phyloP scores from a whole-genome alignment of 2,113 vertebrate genomes.

The Eubucco bourcierii region DNA sequence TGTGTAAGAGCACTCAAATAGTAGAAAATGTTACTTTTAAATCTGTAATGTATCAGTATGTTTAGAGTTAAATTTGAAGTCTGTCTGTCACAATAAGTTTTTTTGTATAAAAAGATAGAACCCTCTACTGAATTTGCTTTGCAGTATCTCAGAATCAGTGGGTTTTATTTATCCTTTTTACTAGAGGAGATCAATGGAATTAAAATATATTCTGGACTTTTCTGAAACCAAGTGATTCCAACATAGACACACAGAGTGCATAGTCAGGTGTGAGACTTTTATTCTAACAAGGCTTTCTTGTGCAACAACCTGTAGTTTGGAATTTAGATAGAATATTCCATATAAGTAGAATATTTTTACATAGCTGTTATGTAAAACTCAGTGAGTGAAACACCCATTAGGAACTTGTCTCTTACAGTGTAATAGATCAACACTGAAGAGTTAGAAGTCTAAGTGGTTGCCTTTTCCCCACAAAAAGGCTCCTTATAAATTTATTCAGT shows the following conservation, averaged over 20 bases:
- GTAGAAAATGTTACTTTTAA: background rate
- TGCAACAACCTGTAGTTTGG: background rate
- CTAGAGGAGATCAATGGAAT: background rate
- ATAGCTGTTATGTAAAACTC: background rate
- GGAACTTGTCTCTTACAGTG: background rate
- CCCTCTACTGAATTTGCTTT: background rate
- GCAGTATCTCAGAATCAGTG: background rate
- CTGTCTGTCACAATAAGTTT: background rate
- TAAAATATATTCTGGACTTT: background rate
- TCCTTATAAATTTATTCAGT: background rate
- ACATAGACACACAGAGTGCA: background rate
- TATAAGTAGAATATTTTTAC: background rate
- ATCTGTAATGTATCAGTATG: background rate
- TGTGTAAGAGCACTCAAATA: background rate
- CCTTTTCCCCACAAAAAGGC: background rate
- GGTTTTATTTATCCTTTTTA: background rate
- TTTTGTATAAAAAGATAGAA: background rate
- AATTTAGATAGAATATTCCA: background rate
- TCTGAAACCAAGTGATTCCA: background rate
- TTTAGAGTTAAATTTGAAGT: background rate
- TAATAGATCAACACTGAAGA: background rate
- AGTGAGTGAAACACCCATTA: background rate
- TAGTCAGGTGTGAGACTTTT: background rate
- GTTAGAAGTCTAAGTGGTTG: background rate
- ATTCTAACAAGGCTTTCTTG: background rate